Evolutionary conservation across 2,888 invertebrate species (phyloP).

Genomic region (Caenorhabditis japonica): DNA sequence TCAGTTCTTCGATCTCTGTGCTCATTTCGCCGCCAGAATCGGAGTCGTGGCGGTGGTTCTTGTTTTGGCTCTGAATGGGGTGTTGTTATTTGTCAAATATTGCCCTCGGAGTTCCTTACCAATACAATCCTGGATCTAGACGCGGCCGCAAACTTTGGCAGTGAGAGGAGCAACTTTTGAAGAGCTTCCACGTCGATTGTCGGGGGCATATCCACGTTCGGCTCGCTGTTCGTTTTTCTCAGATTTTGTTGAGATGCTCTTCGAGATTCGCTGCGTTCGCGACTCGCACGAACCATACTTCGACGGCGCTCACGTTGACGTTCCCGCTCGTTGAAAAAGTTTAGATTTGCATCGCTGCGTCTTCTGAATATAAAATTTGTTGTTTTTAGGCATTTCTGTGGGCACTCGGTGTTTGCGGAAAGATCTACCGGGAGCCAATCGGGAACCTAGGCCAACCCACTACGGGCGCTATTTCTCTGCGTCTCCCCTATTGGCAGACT

Average conservation of each 20-base stretch:
- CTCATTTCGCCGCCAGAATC: constrained; percentile 64
- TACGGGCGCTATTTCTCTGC: too few relatives aligned
- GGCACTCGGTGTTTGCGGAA: too few relatives aligned
- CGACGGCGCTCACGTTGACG: constrained; percentile 54
- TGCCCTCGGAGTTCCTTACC: neutral
- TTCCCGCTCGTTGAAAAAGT: constrained; percentile 55
- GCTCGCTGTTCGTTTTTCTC: constrained; percentile 72
- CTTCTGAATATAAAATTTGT: constrained; percentile 53
- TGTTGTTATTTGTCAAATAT: too few relatives aligned
- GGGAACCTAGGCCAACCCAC: too few relatives aligned
- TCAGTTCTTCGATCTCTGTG: constrained; percentile 74
- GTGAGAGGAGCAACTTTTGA: constrained; percentile 54
- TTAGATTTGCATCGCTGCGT: constrained; percentile 65
- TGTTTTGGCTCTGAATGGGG: too few relatives aligned
- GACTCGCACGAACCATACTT: constrained; percentile 59
- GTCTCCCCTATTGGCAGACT: too few relatives aligned
- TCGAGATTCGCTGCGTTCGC: constrained; percentile 58
- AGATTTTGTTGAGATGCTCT: constrained; percentile 52
- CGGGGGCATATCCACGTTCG: constrained; percentile 69
- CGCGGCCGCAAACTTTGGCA: constrained; percentile 54
- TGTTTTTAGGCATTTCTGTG: too few relatives aligned
- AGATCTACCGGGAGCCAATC: too few relatives aligned
- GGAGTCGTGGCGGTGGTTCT: constrained; percentile 48
- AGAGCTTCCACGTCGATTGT: constrained; percentile 63
- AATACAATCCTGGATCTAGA: constrained; percentile 17